Conservation (phyloP, 1,140 invertebrate genomes). For the Aphidius gifuensis region DNA sequence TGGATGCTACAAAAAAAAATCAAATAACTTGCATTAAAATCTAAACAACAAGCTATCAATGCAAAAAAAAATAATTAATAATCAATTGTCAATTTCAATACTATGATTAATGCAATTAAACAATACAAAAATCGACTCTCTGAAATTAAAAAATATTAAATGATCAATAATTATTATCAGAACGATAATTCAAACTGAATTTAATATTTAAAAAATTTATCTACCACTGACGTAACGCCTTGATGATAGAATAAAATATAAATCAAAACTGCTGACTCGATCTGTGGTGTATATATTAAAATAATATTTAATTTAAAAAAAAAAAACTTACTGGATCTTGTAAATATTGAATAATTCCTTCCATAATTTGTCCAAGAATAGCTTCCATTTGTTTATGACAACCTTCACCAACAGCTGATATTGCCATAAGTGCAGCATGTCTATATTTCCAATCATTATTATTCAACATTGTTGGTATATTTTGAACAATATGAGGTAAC, state of each 20-base stretch:
- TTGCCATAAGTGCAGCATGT: slow-evolving; percentile 96
- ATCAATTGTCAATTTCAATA: slow-evolving; percentile 4
- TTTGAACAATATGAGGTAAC: slow-evolving; percentile 81
- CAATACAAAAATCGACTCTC: neutral
- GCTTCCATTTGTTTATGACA: slow-evolving; percentile 97
- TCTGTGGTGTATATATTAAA: slow-evolving; percentile 30
- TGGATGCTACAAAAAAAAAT: slow-evolving; percentile 67
- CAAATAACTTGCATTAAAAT: slow-evolving; percentile 22
- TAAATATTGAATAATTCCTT: slow-evolving; percentile 84
- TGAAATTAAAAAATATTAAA: neutral
- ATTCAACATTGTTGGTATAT: slow-evolving; percentile 84
- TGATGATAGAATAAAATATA: slow-evolving; percentile 25
- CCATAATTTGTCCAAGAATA: slow-evolving; percentile 86
- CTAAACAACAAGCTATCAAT: too few relatives aligned
- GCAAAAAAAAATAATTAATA: too few relatives aligned
- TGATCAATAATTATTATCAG: slow-evolving; percentile 28
- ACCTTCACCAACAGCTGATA: slow-evolving; percentile 97
- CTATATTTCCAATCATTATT: slow-evolving; percentile 80
- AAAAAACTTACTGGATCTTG: slow-evolving; percentile 70
- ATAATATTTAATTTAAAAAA: slow-evolving; percentile 15
- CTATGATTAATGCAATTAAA: neutral
- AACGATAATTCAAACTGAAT: slow-evolving; percentile 36
- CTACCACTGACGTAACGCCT: slow-evolving; percentile 43
- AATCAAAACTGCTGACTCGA: slow-evolving; percentile 38
- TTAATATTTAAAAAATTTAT: slow-evolving; percentile 32